These are phyloP conservation scores for Ellobius talpinus DNA, from an alignment of 2,113 vertebrate species.

Conservation along the genomic window DNA sequence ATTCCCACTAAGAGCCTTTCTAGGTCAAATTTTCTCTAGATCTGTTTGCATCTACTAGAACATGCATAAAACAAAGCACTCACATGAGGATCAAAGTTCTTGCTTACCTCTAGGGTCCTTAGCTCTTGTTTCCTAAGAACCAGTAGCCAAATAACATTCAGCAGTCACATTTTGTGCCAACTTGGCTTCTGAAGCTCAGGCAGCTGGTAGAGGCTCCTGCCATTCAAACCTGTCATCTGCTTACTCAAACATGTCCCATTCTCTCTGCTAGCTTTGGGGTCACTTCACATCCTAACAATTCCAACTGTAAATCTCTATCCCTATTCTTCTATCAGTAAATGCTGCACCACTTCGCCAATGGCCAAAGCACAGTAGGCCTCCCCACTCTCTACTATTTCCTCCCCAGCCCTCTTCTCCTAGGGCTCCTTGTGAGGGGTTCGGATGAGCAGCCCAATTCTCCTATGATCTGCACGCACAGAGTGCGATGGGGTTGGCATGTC, in stretches of 20 bases:
- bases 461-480: neutral
- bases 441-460: neutral
- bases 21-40: conserved; percentile 29
- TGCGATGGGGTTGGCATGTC: neutral
- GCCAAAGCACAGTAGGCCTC: neutral
- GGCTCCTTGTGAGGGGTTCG: neutral
- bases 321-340: neutral
- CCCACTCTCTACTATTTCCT: neutral
- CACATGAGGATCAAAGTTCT: neutral
- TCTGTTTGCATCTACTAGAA: conserved; percentile 39
- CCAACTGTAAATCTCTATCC: conserved; percentile 5
- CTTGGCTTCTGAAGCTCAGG: conserved; percentile 29
- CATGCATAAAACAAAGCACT: neutral
- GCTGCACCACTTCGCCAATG: neutral
- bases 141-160: neutral
- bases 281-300: conserved; percentile 5
- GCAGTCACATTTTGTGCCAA: conserved; percentile 21
- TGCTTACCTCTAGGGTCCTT: conserved; percentile 13
- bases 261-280: neutral
- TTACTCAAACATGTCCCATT: conserved; percentile 30
- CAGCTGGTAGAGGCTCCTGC: conserved; percentile 37
- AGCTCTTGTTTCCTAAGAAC: conserved; percentile 58
- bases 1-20: neutral
- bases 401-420: neutral
- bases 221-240: conserved; percentile 27